phyloP scores from a whole-genome alignment of 1,140 invertebrate genomes.

The Ruditapes philippinarum region DNA sequence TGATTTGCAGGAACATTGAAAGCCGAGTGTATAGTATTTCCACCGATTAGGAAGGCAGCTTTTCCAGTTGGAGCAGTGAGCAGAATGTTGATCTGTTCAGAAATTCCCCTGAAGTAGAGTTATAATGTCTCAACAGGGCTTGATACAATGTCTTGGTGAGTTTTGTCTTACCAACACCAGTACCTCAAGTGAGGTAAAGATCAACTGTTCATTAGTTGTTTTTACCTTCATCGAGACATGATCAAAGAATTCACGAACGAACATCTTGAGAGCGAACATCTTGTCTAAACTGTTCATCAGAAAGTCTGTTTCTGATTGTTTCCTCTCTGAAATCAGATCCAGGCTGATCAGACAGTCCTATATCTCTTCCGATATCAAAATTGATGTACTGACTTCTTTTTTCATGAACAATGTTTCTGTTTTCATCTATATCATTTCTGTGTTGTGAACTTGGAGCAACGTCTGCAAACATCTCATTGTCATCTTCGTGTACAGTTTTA shows the following conservation, averaged over 20 bases:
- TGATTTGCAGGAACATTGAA: no score
- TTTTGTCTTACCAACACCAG: conserved; percentile 34
- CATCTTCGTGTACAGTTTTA: neutral
- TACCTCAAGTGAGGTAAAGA: conserved; percentile 40
- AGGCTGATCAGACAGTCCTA: neutral
- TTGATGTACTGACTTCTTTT: neutral
- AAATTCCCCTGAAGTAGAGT: no score
- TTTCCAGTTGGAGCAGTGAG: no score
- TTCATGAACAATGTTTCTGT: neutral
- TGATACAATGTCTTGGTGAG: conserved; percentile 4
- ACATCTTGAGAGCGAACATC: neutral
- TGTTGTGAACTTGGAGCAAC: neutral
- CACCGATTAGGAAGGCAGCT: no score
- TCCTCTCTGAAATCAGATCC: neutral
- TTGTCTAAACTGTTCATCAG: neutral
- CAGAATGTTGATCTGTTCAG: neutral
- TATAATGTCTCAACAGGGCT: no score
- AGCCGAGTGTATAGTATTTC: no score
- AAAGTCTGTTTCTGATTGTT: neutral
- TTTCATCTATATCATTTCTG: neutral
- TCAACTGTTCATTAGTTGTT: neutral
- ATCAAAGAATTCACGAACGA: neutral
- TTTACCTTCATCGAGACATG: neutral
- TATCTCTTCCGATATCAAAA: conserved; percentile 34
- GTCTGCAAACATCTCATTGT: neutral